phyloP scores from a whole-genome alignment of 2,797 vertebrate species.

The Erpetoichthys calabaricus region DNA sequence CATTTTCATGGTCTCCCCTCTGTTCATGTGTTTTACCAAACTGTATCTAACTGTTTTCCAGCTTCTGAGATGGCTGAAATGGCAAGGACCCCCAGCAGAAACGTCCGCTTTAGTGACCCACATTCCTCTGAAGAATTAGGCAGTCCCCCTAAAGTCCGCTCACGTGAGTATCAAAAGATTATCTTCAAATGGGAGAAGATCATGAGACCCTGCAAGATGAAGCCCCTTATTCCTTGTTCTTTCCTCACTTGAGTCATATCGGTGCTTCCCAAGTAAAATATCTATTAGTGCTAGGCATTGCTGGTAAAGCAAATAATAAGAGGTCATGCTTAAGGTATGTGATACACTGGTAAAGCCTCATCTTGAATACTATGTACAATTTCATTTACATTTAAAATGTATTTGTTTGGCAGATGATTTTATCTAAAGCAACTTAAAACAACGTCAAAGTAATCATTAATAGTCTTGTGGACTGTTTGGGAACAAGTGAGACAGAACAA shows the following conservation, averaged over 20 bases:
- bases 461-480: no score
- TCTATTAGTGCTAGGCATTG: background rate
- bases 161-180: constrained; percentile 48
- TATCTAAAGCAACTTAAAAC: no score
- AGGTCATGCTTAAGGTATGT: no score
- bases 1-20: background rate
- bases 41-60: constrained; percentile 2
- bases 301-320: background rate
- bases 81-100: constrained; percentile 65
- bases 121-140: constrained; percentile 32
- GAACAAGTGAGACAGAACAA: no score
- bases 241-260: constrained; percentile 7
- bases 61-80: constrained; percentile 61
- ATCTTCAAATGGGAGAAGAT: constrained; percentile 12
- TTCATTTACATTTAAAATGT: no score
- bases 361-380: no score
- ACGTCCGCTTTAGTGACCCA: constrained; percentile 32
- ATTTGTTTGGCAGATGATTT: no score
- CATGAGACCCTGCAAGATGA: constrained; percentile 10
- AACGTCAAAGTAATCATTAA: no score
- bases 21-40: background rate
- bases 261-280: constrained; percentile 11
- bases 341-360: no score
- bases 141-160: constrained; percentile 40
- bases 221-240: constrained; percentile 2